Evolutionary conservation across 92 coral and sea anemone species (phyloP).

Genomic region (Muricea muricata): DNA sequence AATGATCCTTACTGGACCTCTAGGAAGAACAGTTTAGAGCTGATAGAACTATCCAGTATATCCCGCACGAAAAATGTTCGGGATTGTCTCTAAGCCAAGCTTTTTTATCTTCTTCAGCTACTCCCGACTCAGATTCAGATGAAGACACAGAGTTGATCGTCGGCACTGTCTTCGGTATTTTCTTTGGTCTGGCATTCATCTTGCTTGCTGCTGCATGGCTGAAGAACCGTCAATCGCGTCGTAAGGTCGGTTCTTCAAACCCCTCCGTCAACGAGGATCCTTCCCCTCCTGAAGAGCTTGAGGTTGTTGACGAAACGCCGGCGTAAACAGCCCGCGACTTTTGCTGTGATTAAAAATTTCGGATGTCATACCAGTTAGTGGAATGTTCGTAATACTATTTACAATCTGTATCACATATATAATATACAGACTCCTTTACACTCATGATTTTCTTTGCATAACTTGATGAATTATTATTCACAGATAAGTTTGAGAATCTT

Average conservation of each 20-base stretch:
- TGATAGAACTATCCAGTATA: no score
- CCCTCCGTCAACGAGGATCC: slow-evolving; percentile 19
- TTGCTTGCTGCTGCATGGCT: slow-evolving; percentile 17
- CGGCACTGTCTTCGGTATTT: slow-evolving; percentile 28
- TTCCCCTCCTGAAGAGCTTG: not conserved
- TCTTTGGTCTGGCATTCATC: slow-evolving; percentile 22
- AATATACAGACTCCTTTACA: no score
- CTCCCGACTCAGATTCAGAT: not conserved
- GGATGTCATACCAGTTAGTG: no score
- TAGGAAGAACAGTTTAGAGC: no score
- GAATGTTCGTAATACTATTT: no score
- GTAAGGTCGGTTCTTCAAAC: slow-evolving; percentile 15
- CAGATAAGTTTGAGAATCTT: no score
- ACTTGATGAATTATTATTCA: no score
- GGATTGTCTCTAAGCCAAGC: no score
- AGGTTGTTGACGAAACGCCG: not conserved
- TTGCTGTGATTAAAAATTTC: not conserved
- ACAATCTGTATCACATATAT: no score
- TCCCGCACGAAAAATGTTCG: no score
- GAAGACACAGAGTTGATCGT: slow-evolving; percentile 18
- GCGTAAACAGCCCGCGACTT: slow-evolving; percentile 11
- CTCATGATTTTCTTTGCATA: no score
- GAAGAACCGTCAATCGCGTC: slow-evolving; percentile 28
- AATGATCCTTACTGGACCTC: no score
- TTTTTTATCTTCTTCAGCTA: slow-evolving; percentile 15